phyloP scores from a whole-genome alignment of 1,140 invertebrate species.

The Euura lappo region DNA sequence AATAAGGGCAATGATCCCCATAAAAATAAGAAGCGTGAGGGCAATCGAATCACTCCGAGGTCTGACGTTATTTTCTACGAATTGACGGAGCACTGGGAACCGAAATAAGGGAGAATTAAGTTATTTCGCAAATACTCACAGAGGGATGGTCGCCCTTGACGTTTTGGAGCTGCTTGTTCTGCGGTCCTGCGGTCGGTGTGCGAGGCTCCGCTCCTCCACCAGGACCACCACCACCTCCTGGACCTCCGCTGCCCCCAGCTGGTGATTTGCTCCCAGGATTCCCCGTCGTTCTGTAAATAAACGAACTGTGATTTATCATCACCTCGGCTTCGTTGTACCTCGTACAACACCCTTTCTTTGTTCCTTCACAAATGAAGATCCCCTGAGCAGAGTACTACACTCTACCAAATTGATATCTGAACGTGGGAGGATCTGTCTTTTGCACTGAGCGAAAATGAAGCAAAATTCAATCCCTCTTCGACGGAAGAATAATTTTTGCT shows the following conservation, averaged over 20 bases:
- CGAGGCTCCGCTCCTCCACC: constrained; percentile 63
- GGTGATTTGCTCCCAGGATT: constrained; percentile 75
- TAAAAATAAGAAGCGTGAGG: too few species aligned
- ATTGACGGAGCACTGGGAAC: too few species aligned
- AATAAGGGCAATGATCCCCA: too few species aligned
- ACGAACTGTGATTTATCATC: constrained; percentile 17
- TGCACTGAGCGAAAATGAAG: too few species aligned
- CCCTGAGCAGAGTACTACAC: too few species aligned
- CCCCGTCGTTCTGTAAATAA: constrained; percentile 69
- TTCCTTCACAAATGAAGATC: too few species aligned
- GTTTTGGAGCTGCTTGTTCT: constrained; percentile 77
- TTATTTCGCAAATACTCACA: constrained; percentile 61
- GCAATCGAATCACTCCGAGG: too few species aligned
- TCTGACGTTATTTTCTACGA: too few species aligned
- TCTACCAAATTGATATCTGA: too few species aligned
- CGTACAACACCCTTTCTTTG: not conserved
- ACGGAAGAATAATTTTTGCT: not conserved
- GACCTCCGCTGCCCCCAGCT: constrained; percentile 56
- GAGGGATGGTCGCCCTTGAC: constrained; percentile 81
- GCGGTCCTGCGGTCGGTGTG: constrained; percentile 70
- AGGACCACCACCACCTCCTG: constrained; percentile 45
- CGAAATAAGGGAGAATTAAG: too few species aligned
- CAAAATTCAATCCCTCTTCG: not conserved
- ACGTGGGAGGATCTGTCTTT: too few species aligned
- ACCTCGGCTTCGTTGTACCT: not conserved